Evolutionary conservation across 2,888 invertebrate species (phyloP).

Genomic region (Zeuzera pyrina): DNA sequence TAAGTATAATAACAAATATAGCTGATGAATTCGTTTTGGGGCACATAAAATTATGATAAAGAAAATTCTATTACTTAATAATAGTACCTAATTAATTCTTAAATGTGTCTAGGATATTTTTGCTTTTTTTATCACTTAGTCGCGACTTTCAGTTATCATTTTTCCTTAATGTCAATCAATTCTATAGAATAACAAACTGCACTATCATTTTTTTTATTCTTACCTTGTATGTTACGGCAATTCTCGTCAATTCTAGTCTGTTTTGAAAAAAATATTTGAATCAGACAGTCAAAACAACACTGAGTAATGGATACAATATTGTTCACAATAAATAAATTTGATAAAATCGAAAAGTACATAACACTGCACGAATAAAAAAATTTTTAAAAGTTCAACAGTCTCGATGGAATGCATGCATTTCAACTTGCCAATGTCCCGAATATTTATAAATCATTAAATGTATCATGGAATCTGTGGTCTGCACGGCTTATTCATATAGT

Average conservation of each 20-base stretch:
- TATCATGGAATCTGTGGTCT: slow-evolving; percentile 20
- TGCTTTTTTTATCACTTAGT: too few relatives aligned
- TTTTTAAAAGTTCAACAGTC: slow-evolving; percentile 63
- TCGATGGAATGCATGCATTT: slow-evolving; percentile 67
- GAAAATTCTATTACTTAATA: too few relatives aligned
- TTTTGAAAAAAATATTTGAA: slow-evolving; percentile 36
- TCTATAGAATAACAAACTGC: too few relatives aligned
- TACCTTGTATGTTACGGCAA: slow-evolving; percentile 66
- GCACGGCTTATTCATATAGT: slow-evolving; percentile 37
- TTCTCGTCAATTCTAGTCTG: slow-evolving; percentile 39
- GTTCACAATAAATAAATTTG: slow-evolving; percentile 14
- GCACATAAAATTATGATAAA: too few relatives aligned
- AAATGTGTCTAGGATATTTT: too few relatives aligned
- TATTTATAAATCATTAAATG: slow-evolving; percentile 18
- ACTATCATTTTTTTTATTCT: slow-evolving; percentile 17
- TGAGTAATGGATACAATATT: slow-evolving; percentile 17
- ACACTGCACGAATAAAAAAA: slow-evolving; percentile 49
- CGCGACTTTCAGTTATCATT: too few relatives aligned
- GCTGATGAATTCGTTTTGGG: too few relatives aligned
- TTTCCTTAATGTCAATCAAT: too few relatives aligned
- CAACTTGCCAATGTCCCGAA: slow-evolving; percentile 39
- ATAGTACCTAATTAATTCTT: too few relatives aligned
- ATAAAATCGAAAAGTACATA: slow-evolving; percentile 20
- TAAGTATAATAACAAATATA: too few relatives aligned
- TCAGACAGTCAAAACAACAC: slow-evolving; percentile 29